Conservation (phyloP, 2,113 vertebrate genomes). For the Stomatorhinus ivindoensis region DNA sequence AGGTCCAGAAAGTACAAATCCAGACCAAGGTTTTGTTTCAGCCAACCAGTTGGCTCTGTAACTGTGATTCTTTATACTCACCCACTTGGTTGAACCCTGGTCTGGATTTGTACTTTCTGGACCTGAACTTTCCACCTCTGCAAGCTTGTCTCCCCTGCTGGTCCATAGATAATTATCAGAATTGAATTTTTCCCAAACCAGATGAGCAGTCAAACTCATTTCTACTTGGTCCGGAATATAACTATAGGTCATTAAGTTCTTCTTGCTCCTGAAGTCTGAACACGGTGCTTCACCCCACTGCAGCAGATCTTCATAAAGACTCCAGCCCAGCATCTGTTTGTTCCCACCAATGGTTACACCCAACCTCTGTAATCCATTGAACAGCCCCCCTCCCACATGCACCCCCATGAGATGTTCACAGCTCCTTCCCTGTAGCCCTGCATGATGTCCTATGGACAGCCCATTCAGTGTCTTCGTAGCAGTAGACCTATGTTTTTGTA, state of each 20-base stretch:
- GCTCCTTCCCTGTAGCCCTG: neutral
- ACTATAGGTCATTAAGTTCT: neutral
- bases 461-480: neutral
- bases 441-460: neutral
- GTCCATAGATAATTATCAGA: slow-evolving; percentile 1
- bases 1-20: too few relatives aligned
- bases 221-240: neutral
- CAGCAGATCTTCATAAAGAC: neutral
- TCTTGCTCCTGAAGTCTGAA: neutral
- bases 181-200: neutral
- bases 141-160: neutral
- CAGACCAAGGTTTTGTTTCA: neutral
- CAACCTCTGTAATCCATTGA: neutral
- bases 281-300: neutral
- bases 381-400: neutral
- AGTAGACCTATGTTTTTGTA: neutral
- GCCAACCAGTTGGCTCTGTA: neutral
- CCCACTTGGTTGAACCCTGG: neutral
- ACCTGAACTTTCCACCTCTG: neutral
- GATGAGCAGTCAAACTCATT: slow-evolving; percentile 11
- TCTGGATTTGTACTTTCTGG: neutral
- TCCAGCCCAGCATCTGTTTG: too few relatives aligned
- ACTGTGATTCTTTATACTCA: neutral
- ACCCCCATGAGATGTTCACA: neutral
- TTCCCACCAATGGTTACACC: neutral